phyloP scores from a whole-genome alignment of 2,113 vertebrate species.

The Aix galericulata region DNA sequence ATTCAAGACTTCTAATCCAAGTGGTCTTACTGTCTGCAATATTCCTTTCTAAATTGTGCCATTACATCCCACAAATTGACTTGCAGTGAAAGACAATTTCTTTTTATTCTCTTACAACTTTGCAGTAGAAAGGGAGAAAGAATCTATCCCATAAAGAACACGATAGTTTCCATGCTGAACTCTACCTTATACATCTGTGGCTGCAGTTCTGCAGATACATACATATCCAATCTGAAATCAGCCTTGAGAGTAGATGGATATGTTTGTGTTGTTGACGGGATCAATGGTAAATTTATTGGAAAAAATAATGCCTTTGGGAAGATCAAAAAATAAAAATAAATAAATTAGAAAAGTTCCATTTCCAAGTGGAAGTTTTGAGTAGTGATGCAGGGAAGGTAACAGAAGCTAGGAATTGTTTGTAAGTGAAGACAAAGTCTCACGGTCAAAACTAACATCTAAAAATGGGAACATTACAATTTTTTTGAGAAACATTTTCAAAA shows the following conservation, averaged over 20 bases:
- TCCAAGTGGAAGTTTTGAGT: not conserved
- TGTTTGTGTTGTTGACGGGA: not conserved
- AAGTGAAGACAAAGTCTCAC: not conserved
- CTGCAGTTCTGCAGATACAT: not conserved
- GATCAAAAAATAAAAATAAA: not conserved
- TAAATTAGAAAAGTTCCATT: not conserved
- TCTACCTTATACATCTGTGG: not conserved
- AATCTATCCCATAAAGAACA: not conserved
- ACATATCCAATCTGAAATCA: not conserved
- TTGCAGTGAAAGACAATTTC: constrained; percentile 51
- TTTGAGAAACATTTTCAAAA: not conserved
- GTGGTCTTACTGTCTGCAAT: constrained; percentile 47
- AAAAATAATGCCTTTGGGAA: not conserved
- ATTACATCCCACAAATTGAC: constrained; percentile 62
- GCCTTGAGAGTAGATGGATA: not conserved
- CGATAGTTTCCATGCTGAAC: not conserved
- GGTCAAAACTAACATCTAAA: not conserved
- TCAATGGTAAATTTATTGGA: not conserved
- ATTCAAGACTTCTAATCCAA: constrained; percentile 40
- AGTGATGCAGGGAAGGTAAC: not conserved
- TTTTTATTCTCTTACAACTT: constrained; percentile 57
- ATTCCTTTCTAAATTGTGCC: constrained; percentile 51
- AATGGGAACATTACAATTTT: fast-evolving
- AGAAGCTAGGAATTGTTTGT: not conserved
- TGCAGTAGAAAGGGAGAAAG: not conserved